Evolutionary conservation across 2,888 invertebrate genomes (phyloP).

Genomic region (Lepas anatifera): DNA sequence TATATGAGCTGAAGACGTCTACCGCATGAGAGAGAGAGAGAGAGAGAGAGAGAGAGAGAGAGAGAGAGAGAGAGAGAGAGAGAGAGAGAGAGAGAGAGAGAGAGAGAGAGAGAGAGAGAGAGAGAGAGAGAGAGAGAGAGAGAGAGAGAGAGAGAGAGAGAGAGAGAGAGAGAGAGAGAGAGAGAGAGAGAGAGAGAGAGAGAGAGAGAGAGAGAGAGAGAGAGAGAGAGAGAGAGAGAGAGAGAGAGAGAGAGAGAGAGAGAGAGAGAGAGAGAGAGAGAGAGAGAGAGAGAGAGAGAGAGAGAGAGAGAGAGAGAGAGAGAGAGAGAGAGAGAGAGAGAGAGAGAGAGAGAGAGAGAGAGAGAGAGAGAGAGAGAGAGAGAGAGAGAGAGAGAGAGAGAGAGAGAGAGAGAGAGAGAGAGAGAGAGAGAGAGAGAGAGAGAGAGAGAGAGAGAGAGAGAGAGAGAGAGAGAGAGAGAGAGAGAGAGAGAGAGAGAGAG

Average conservation of each 20-base stretch:
- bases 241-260: neutral
- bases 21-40: constrained; percentile 4
- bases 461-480: constrained; percentile 13
- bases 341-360: neutral
- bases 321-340: neutral
- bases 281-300: neutral
- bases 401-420: neutral
- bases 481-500: constrained; percentile 8
- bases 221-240: neutral
- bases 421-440: constrained; percentile 8
- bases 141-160: neutral
- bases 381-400: neutral
- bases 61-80: neutral
- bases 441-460: constrained; percentile 15
- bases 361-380: neutral
- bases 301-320: neutral
- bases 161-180: neutral
- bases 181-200: neutral
- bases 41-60: constrained; percentile 3
- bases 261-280: neutral
- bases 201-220: neutral
- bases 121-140: neutral
- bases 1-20: no score
- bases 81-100: neutral
- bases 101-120: constrained; percentile 7